Conservation (phyloP, 2,888 invertebrate species). For the Sphecodes monilicornis region DNA sequence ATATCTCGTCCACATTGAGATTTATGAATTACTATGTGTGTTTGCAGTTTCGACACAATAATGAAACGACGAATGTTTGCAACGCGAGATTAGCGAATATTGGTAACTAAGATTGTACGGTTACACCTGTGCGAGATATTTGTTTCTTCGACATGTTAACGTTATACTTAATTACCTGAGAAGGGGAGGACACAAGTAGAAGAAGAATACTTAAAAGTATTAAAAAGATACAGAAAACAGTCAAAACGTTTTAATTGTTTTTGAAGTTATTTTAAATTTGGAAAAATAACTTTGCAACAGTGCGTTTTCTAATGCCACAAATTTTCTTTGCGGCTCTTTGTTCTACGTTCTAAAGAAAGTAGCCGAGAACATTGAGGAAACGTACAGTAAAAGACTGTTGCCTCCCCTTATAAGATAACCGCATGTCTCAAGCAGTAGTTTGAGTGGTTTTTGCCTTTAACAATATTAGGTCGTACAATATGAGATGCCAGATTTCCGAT, state of each 20-base stretch:
- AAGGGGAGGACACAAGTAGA: not conserved
- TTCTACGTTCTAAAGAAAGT: not conserved
- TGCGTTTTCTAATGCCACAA: not conserved
- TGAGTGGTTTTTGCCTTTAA: constrained; percentile 26
- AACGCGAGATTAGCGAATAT: constrained; percentile 30
- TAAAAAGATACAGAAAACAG: not conserved
- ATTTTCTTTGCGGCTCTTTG: not conserved
- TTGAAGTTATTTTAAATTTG: not conserved
- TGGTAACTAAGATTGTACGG: constrained; percentile 39
- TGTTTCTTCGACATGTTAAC: constrained; percentile 35
- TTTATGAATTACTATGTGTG: constrained; percentile 19
- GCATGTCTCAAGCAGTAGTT: constrained; percentile 29
- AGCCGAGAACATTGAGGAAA: not conserved
- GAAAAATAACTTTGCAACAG: not conserved
- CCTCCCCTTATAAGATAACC: constrained; percentile 14
- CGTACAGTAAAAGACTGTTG: not conserved
- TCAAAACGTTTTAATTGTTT: not conserved
- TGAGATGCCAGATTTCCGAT: not conserved
- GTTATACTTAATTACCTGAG: constrained; percentile 40
- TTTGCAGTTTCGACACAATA: constrained; percentile 26
- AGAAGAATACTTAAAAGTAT: not conserved
- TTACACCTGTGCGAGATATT: constrained; percentile 28
- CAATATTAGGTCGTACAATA: constrained; percentile 3
- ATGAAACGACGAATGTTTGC: constrained; percentile 34
- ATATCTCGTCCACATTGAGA: constrained; percentile 41